Evolutionary conservation across 2,113 vertebrate species (phyloP).

Genomic region (Potamarius usumacintae): DNA sequence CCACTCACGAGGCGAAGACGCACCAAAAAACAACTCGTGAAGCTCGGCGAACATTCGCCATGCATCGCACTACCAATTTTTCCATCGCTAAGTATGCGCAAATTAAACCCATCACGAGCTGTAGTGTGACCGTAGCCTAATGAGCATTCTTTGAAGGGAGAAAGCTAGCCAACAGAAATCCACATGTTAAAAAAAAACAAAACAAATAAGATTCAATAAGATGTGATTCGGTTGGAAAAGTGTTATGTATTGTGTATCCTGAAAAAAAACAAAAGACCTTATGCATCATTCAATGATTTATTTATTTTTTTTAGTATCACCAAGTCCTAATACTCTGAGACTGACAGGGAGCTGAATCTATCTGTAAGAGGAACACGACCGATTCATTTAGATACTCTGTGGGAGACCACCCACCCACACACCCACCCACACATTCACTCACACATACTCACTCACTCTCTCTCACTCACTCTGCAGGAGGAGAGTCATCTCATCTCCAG

Average conservation of each 20-base stretch:
- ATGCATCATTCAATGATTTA: background rate
- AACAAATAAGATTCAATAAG: background rate
- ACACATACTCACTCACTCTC: background rate
- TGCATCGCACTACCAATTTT: too few relatives aligned
- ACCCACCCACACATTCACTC: background rate
- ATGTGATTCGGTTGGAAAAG: background rate
- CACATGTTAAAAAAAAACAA: too few relatives aligned
- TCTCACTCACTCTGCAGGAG: background rate
- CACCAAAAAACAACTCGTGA: too few relatives aligned
- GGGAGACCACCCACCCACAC: slow-evolving; percentile 16
- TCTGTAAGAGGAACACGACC: background rate
- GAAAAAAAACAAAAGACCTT: background rate
- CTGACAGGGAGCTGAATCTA: background rate
- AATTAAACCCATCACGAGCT: too few relatives aligned
- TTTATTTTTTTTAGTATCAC: background rate
- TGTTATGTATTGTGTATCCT: background rate
- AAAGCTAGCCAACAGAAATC: too few relatives aligned
- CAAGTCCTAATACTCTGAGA: background rate
- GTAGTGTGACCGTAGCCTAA: too few relatives aligned
- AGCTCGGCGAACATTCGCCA: too few relatives aligned
- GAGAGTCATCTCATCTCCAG: slow-evolving; percentile 19
- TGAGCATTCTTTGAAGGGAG: too few relatives aligned
- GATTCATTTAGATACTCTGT: slow-evolving; percentile 2
- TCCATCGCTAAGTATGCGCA: too few relatives aligned
- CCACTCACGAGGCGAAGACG: too few relatives aligned